Evolutionary conservation across 2,888 invertebrate species (phyloP), one percentile per base, ranked within the genome.

Genomic region (Macropis europaea): DNA sequence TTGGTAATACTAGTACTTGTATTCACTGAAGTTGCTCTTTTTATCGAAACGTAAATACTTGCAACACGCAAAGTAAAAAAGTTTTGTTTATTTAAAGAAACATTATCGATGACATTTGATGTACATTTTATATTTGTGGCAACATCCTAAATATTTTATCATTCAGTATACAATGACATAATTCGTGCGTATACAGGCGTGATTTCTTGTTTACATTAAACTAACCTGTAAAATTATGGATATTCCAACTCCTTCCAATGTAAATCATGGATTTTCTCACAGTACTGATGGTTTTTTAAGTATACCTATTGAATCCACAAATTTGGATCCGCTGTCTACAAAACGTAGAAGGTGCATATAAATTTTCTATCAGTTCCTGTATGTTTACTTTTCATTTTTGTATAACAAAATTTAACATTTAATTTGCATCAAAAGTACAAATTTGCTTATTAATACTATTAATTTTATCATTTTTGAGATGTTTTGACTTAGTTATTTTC

Each of bases 321-420:
- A 82, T 30, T 62, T 88, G 45, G 89, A 89, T 70, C 81, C 86
- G 3, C 62, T 88, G 24, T 87, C 87, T 13, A 89, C 88, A 7
- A 90, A 89, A 81, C 84, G 89, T 19, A 85, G 90, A 63, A 90
- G 89, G 89, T 87, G 76, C 63, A 36, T 60, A 32, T 52, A 9
- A 57, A 32, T 42, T 22, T 38, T 22, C 30, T 52, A 28, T 40
- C 15, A 47, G 15, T 3, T 19, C 22, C n/a, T 38, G 47, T n/a
- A 22, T 15, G 22, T 53, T 19, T 13, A 28, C 1, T n/a, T 24
- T n/a, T 19, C n/a, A 24, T 47, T 24, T 38, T 26, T 22, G 26
- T 22, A 24, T 30, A 42, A 15, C 43, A 17, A 7, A 28, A 42
- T 19, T 7, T 11, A 24, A 36, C n/a, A n/a, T n/a, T n/a, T n/a